phyloP scores from a whole-genome alignment of 2,888 invertebrate species.

The Timandra comae region DNA sequence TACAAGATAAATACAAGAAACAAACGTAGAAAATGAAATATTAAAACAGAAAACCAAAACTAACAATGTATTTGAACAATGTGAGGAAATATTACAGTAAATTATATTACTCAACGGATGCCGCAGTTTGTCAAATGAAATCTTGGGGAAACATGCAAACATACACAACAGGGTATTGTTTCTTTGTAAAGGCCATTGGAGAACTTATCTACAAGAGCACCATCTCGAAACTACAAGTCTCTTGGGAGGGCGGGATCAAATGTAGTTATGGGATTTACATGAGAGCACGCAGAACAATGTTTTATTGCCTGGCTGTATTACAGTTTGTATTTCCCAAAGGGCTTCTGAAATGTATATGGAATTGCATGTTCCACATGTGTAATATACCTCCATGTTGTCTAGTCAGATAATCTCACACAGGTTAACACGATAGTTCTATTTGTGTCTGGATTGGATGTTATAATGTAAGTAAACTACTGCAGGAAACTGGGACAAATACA shows the following conservation, averaged over 20 bases:
- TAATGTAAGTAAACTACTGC: too few species aligned
- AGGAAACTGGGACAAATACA: too few species aligned
- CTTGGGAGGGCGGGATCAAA: conserved; percentile 42
- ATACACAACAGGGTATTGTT: conserved; percentile 7
- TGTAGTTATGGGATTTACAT: conserved; percentile 62
- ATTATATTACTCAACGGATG: neutral
- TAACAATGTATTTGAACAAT: too few species aligned
- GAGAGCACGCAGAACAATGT: conserved; percentile 59
- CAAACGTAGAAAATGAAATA: too few species aligned
- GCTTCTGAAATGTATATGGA: conserved; percentile 45
- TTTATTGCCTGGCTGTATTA: conserved; percentile 54
- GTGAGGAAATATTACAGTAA: too few species aligned
- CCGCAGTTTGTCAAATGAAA: neutral
- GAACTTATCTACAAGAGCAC: conserved; percentile 8
- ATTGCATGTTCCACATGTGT: conserved; percentile 38
- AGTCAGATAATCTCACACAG: neutral
- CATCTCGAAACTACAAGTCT: conserved; percentile 40
- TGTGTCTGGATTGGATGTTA: neutral
- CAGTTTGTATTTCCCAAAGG: conserved; percentile 62
- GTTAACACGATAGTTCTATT: neutral
- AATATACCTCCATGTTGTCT: conserved; percentile 21
- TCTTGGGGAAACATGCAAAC: neutral
- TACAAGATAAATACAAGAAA: too few species aligned
- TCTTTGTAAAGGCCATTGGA: conserved; percentile 9
- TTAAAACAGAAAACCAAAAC: too few species aligned